A percentile compares a stretch with the other conserved stretches of the same genome.
These are phyloP conservation scores for Nebria salina DNA, from an alignment of 2,888 invertebrate genomes.

Conservation along the genomic window DNA sequence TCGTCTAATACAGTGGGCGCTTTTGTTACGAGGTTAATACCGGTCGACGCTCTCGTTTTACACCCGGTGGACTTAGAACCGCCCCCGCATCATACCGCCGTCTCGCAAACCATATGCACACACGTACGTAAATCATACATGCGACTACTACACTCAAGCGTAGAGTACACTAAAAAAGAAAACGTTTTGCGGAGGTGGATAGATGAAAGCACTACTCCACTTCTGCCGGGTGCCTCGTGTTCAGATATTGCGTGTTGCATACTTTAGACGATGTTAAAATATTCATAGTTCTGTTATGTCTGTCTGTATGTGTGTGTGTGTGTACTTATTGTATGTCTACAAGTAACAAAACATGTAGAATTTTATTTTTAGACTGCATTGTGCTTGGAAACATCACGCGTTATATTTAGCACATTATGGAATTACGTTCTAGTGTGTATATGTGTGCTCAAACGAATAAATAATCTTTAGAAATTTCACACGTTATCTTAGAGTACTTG, in stretches of 20 bases:
- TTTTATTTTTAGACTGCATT: slow-evolving; percentile 14
- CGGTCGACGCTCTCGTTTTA: neutral
- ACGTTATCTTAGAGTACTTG: neutral
- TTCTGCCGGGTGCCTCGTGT: neutral
- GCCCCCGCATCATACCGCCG: neutral
- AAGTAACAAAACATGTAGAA: neutral
- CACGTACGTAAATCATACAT: neutral
- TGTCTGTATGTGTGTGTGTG: neutral
- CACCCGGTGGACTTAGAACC: slow-evolving; percentile 1
- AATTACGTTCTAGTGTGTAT: neutral
- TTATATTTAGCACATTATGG: neutral
- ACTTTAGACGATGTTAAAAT: neutral
- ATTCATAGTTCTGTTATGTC: neutral
- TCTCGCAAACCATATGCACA: neutral
- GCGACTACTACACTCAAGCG: neutral
- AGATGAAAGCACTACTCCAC: neutral
- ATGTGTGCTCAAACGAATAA: neutral
- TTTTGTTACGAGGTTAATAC: neutral
- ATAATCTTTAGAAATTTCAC: neutral
- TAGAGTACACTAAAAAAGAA: neutral
- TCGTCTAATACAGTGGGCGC: slow-evolving; percentile 1
- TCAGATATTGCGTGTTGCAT: neutral
- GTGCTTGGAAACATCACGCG: slow-evolving; percentile 11
- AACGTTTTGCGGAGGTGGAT: neutral
- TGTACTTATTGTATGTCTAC: neutral